Evolutionary conservation across 30 jellyfish, hydroid and myxozoan genomes (phyloP).

Genomic region (Clytia hemisphaerica): DNA sequence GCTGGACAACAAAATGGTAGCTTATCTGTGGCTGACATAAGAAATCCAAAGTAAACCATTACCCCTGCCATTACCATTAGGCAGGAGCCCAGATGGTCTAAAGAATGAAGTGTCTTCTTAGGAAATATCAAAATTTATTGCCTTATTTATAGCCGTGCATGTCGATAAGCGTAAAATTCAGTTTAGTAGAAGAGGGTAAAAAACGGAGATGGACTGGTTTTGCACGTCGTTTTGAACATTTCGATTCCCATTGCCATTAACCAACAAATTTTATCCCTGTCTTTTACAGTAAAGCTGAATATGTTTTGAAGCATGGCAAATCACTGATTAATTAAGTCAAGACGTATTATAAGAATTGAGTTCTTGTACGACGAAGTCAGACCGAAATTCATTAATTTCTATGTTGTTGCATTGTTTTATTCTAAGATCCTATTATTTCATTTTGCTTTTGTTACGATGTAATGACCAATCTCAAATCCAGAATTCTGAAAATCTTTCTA

Average conservation of each 20-base stretch:
- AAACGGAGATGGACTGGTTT: not conserved
- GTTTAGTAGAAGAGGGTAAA: too few relatives aligned
- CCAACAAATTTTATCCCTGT: not conserved
- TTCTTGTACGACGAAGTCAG: slow-evolving; percentile 48
- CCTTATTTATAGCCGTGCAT: too few relatives aligned
- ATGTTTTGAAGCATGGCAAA: slow-evolving; percentile 19
- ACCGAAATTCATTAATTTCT: not conserved
- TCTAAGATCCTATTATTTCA: too few relatives aligned
- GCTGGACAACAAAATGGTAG: slow-evolving; percentile 57
- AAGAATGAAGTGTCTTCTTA: too few relatives aligned
- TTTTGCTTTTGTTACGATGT: too few relatives aligned
- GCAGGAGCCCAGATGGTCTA: too few relatives aligned
- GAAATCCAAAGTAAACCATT: slow-evolving; percentile 24
- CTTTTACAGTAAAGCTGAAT: slow-evolving; percentile 9
- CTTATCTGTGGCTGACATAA: slow-evolving; percentile 27
- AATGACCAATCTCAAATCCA: too few relatives aligned
- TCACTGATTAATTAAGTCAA: slow-evolving; percentile 33
- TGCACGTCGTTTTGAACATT: too few relatives aligned
- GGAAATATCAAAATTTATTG: too few relatives aligned
- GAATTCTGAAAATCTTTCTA: not conserved
- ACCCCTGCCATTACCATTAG: not conserved
- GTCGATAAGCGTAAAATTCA: too few relatives aligned
- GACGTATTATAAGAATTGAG: not conserved
- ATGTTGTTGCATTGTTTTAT: not conserved
- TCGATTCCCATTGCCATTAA: too few relatives aligned